Conservation (phyloP, 2,797 vertebrate genomes). For the Selene dorsalis region DNA sequence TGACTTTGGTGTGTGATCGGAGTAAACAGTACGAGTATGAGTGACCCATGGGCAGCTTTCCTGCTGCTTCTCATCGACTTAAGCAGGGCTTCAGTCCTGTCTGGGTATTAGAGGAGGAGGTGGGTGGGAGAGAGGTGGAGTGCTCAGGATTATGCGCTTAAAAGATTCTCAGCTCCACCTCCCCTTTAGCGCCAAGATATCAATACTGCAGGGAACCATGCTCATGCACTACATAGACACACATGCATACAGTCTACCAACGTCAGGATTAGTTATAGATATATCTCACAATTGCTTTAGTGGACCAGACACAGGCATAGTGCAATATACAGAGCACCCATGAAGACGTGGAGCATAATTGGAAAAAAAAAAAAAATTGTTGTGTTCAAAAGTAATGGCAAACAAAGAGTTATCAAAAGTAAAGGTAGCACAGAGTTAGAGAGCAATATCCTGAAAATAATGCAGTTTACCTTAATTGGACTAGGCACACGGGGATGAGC, state of each 20-base stretch:
- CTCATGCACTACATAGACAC: slow-evolving; percentile 8
- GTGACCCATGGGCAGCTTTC: slow-evolving; percentile 48
- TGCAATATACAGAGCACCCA: slow-evolving; percentile 28
- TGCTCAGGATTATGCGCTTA: slow-evolving; percentile 77
- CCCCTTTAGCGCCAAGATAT: slow-evolving; percentile 60
- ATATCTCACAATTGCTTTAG: slow-evolving; percentile 44
- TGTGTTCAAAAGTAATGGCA: background rate
- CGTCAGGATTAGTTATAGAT: slow-evolving; percentile 64
- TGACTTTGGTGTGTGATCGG: slow-evolving; percentile 35
- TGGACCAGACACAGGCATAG: slow-evolving; percentile 13
- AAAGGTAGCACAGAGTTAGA: background rate
- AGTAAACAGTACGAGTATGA: slow-evolving; percentile 33
- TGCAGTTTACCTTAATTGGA: background rate
- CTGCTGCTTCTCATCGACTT: slow-evolving; percentile 37
- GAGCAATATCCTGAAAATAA: background rate
- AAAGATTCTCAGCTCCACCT: slow-evolving; percentile 72
- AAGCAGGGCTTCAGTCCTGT: slow-evolving; percentile 50
- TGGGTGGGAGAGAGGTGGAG: slow-evolving; percentile 56
- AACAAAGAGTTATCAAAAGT: background rate
- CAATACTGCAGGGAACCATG: slow-evolving; percentile 47
- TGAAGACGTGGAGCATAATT: slow-evolving; percentile 19
- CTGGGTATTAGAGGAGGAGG: slow-evolving; percentile 60
- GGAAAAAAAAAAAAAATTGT: background rate
- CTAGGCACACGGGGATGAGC: background rate
- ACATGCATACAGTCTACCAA: slow-evolving; percentile 39